Conservation (phyloP, 1,140 invertebrate genomes). For the Drosophila sp. region DNA sequence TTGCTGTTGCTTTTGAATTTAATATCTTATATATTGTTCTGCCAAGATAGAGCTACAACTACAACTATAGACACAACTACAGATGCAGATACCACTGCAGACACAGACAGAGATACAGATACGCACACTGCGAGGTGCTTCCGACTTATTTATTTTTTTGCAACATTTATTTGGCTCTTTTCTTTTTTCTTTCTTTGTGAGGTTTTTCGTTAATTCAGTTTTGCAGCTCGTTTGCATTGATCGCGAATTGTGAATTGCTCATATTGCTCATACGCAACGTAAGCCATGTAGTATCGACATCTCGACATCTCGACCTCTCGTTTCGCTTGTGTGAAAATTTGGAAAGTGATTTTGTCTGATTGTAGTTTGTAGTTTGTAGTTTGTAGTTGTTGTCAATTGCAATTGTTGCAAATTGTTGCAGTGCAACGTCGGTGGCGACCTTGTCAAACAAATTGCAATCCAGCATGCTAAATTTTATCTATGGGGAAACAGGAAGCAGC, state of each 20-base stretch:
- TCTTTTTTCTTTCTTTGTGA: slow-evolving; percentile 6
- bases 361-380: too few species aligned
- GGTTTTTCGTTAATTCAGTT: slow-evolving; percentile 1
- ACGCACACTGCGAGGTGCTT: slow-evolving; percentile 49
- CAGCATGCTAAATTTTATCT: slow-evolving; percentile 63
- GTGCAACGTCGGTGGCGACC: slow-evolving; percentile 24
- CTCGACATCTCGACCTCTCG: background rate
- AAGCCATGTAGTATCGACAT: slow-evolving; percentile 13
- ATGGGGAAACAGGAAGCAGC: slow-evolving; percentile 72
- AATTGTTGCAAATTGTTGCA: slow-evolving; percentile 30
- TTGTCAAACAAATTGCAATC: slow-evolving; percentile 59
- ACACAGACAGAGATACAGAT: slow-evolving; percentile 16
- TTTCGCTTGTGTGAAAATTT: slow-evolving; percentile 12
- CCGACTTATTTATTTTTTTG: slow-evolving; percentile 63
- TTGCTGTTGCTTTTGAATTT: slow-evolving; percentile 39
- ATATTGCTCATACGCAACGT: slow-evolving; percentile 65
- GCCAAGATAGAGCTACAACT: slow-evolving; percentile 42
- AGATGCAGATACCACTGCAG: slow-evolving; percentile 1
- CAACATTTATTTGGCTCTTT: slow-evolving; percentile 31
- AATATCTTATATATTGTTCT: slow-evolving; percentile 65
- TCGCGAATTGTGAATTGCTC: slow-evolving; percentile 35
- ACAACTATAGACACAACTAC: slow-evolving; percentile 9
- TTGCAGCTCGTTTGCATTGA: slow-evolving; percentile 49
- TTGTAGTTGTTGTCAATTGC: slow-evolving; percentile 14
- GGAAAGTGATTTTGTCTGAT: slow-evolving; percentile 18